phyloP scores from a whole-genome alignment of 2,113 vertebrate genomes.

The Chitala chitala region DNA sequence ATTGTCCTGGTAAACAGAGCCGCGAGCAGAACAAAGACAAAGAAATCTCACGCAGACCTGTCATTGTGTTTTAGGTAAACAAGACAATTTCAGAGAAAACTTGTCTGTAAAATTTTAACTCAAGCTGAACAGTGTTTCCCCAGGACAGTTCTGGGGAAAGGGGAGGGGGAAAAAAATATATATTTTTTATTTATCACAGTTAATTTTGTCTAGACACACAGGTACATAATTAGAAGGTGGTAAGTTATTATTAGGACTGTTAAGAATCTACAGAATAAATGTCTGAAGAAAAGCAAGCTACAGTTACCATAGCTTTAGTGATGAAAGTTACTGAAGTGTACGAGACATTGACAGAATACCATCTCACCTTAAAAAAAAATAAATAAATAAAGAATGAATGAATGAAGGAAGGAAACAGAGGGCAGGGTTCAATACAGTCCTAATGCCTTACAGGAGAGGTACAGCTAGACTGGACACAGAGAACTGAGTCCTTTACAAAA shows the following conservation, averaged over 20 bases:
- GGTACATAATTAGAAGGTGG: constrained; percentile 18
- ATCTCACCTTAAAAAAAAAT: background rate
- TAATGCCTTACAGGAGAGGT: background rate
- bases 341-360: background rate
- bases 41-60: background rate
- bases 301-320: constrained; percentile 11
- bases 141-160: constrained; percentile 25
- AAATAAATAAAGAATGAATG: too few species aligned
- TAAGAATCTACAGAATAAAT: constrained; percentile 2
- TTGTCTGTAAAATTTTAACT: background rate
- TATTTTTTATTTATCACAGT: too few species aligned
- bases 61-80: background rate
- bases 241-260: constrained; percentile 11
- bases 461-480: background rate
- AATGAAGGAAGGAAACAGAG: background rate
- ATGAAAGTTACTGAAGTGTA: background rate
- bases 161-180: too few species aligned
- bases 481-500: background rate
- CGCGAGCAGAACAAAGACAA: too few species aligned
- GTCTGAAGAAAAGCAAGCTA: background rate
- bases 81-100: background rate
- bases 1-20: constrained; percentile 29
- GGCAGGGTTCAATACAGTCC: background rate
- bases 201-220: constrained; percentile 7
- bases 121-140: background rate